Evolutionary conservation across 2,888 invertebrate species (phyloP), one percentile per base, ranked within the genome.

Genomic region (Melinopterus prodromus): DNA sequence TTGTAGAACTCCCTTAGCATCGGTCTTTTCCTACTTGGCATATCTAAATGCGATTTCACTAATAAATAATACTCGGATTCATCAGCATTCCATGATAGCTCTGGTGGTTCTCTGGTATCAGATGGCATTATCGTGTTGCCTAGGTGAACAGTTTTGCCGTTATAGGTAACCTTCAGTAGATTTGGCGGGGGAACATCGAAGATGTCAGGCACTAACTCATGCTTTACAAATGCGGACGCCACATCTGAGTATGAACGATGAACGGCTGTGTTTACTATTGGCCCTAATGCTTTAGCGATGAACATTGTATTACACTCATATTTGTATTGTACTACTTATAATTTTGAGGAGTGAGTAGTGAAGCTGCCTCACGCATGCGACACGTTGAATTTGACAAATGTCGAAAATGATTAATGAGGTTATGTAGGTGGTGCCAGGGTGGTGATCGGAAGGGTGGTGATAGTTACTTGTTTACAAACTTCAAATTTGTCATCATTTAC

Each of bases 1-100:
- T 95, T 94, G 84, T 93, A 93, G 92, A 93, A 94, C 88, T 95
- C 94, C 16, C 94, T 90, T 84, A 91, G 92, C 83, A 91, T 93
- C 0, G 94, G 94, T 75, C 91, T 91, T 82, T 90, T 90, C 38
- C 94, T 90, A 83, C 92, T 93, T 9, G 95, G 95, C 1, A 94
- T 94, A 88, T 95, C 95, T 1, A 94, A 94, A 87, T 95, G 95
- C 0, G 69, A 87, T 90, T 91, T 89, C 16, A 89, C 89, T 69
- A 91, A 83, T 16, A 71, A 71, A 69, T 80, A 81, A 35, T 71
- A 80, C 6, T 78, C 6, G 6, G 78, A 38, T 9, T 74, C 69
- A 15, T 80, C 77, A 14, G 75, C 77, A 14, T 72, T 14, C 77
- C 77, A 81, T 36, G 69, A 70, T 0, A 81, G 36, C 74, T 69